phyloP scores from a whole-genome alignment of 2,888 invertebrate species.

The Himalopsyche japonica region DNA sequence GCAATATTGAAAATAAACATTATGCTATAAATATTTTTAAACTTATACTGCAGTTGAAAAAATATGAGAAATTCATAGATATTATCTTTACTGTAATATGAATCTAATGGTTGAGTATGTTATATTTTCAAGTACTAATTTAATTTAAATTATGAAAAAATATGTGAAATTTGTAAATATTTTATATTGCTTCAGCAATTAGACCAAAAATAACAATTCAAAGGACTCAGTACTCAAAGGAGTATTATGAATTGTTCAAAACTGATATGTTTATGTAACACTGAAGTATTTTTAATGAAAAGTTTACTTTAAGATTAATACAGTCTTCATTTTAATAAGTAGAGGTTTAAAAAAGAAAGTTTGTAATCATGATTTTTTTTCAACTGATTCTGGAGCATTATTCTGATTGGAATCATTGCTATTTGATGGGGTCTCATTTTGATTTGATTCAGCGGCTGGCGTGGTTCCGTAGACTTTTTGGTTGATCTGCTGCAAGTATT shows the following conservation, averaged over 20 bases:
- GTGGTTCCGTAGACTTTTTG: constrained; percentile 8
- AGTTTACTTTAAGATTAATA: neutral
- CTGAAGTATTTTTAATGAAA: neutral
- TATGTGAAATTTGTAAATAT: no score
- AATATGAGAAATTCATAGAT: no score
- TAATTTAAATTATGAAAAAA: no score
- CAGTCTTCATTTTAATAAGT: neutral
- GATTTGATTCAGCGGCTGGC: neutral
- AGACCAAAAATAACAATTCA: no score
- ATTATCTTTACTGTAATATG: no score
- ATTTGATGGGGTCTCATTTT: neutral
- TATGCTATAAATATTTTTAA: no score
- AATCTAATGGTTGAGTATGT: no score
- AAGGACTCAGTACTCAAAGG: no score
- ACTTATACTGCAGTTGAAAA: no score
- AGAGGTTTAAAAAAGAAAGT: neutral
- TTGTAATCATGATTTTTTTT: neutral
- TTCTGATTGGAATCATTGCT: neutral
- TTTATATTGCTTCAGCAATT: no score
- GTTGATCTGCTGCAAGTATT: constrained; percentile 54
- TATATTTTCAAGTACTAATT: no score
- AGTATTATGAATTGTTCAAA: neutral
- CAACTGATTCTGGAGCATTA: neutral
- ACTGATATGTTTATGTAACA: neutral
- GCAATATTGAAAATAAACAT: no score